Evolutionary conservation across 2,888 invertebrate species (phyloP).

Genomic region (Agrypnus murinus): DNA sequence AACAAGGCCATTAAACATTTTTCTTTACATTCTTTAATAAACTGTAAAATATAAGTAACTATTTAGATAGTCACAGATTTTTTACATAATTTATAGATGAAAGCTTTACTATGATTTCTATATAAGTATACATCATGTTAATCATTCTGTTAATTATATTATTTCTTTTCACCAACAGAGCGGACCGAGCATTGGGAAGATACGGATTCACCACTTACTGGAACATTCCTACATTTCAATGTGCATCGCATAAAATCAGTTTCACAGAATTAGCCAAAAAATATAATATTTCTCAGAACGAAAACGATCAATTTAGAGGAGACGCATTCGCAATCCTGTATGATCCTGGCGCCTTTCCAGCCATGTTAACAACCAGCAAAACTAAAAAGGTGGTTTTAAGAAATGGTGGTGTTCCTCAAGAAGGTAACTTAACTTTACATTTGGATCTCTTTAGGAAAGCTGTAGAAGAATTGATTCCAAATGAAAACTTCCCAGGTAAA

Average conservation of each 20-base stretch:
- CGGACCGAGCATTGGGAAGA: background rate
- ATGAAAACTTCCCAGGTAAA: conserved; percentile 62
- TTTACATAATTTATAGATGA: too few relatives aligned
- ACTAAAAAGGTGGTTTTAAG: conserved; percentile 73
- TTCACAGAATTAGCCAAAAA: conserved; percentile 76
- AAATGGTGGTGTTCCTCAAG: conserved; percentile 87
- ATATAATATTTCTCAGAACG: conserved; percentile 81
- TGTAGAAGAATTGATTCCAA: conserved; percentile 77
- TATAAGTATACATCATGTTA: too few relatives aligned
- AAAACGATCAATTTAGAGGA: conserved; percentile 79
- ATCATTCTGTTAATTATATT: too few relatives aligned
- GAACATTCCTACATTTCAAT: conserved; percentile 87
- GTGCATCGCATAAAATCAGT: conserved; percentile 76
- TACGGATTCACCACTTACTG: conserved; percentile 75
- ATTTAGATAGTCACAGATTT: too few relatives aligned
- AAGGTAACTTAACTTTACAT: conserved; percentile 80
- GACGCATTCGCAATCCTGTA: conserved; percentile 81
- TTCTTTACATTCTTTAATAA: too few relatives aligned
- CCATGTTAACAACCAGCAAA: conserved; percentile 74
- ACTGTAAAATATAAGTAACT: too few relatives aligned
- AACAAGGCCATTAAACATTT: too few relatives aligned
- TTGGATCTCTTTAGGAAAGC: conserved; percentile 75
- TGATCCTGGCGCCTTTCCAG: conserved; percentile 82
- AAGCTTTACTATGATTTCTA: too few relatives aligned
- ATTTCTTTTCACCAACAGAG: conserved; percentile 21